Evolutionary conservation across 1,140 invertebrate species (phyloP).

Genomic region (Diprion similis): DNA sequence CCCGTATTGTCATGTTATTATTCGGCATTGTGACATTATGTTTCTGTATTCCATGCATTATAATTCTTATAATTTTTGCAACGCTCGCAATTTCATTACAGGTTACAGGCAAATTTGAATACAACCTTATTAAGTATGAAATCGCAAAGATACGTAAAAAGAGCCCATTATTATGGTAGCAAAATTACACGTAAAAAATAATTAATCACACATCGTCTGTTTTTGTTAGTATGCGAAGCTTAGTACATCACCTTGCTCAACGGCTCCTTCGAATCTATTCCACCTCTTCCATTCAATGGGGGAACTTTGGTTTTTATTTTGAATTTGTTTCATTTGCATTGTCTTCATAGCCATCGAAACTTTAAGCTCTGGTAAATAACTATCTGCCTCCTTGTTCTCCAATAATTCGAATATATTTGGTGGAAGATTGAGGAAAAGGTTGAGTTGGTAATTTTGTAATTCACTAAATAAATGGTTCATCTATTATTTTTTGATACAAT

Average conservation of each 20-base stretch:
- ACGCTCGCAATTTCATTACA: no score
- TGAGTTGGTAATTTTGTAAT: slow-evolving; percentile 47
- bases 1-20: slow-evolving; percentile 20
- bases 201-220: neutral
- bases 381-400: slow-evolving; percentile 35
- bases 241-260: slow-evolving; percentile 40
- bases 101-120: no score
- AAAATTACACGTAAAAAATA: no score
- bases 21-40: neutral
- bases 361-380: slow-evolving; percentile 53
- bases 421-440: slow-evolving; percentile 47
- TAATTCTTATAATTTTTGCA: no score
- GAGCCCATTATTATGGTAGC: no score
- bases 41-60: no score
- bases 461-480: slow-evolving; percentile 42
- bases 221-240: slow-evolving; percentile 17
- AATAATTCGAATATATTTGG: slow-evolving; percentile 44
- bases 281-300: slow-evolving; percentile 53
- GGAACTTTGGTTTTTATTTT: slow-evolving; percentile 19
- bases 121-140: no score
- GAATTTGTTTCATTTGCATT: slow-evolving; percentile 31
- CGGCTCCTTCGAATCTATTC: slow-evolving; percentile 56
- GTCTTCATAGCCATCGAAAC: slow-evolving; percentile 49
- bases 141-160: no score
- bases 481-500: slow-evolving; percentile 17